Evolutionary conservation across 2,888 invertebrate genomes (phyloP).

Genomic region (Drosophila monieri): DNA sequence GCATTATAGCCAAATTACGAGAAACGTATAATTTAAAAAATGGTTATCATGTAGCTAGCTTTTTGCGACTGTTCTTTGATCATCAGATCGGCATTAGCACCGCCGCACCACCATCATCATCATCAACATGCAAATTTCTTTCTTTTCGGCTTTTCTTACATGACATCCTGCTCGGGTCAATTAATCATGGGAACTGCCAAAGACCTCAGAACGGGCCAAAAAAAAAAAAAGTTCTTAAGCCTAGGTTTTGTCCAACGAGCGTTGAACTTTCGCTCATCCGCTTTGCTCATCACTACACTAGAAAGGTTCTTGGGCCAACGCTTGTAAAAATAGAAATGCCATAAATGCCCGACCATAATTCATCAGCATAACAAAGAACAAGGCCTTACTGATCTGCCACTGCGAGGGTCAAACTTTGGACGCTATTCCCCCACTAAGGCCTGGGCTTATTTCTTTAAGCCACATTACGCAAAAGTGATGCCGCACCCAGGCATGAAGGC

Average conservation of each 20-base stretch:
- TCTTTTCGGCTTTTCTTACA: constrained; percentile 46
- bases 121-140: constrained; percentile 65
- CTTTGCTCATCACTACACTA: constrained; percentile 38
- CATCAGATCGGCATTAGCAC: constrained; percentile 25
- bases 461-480: constrained; percentile 54
- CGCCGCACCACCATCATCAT: neutral
- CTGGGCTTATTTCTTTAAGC: constrained; percentile 6
- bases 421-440: constrained; percentile 3
- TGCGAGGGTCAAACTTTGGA: constrained; percentile 29
- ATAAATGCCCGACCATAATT: constrained; percentile 21
- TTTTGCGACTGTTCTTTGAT: constrained; percentile 23
- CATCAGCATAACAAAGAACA: constrained; percentile 71
- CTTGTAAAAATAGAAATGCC: constrained; percentile 51
- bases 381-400: constrained; percentile 15
- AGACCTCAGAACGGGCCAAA: constrained; percentile 10
- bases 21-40: constrained; percentile 45
- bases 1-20: constrained; percentile 44
- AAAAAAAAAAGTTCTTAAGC: constrained; percentile 12
- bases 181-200: constrained; percentile 58
- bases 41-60: constrained; percentile 20
- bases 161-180: constrained; percentile 65
- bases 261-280: constrained; percentile 56
- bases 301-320: constrained; percentile 66
- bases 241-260: constrained; percentile 38
- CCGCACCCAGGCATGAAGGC: constrained; percentile 53